phyloP scores from a whole-genome alignment of 2,797 vertebrate species.

The Pangasius larnaudii region DNA sequence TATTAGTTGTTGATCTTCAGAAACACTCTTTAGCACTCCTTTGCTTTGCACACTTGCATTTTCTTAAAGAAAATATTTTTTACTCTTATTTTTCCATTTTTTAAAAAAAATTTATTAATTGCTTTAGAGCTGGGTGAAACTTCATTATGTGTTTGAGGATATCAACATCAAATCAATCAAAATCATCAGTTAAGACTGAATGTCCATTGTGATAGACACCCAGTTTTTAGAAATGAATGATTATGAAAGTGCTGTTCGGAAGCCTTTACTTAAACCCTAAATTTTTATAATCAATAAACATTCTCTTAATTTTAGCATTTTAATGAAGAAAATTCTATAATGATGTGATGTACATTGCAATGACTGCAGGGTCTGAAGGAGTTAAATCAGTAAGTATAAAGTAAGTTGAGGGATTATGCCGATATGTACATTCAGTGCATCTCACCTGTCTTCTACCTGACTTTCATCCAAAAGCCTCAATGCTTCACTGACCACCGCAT shows the following conservation, averaged over 20 bases:
- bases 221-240: neutral
- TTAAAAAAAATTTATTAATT: neutral
- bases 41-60: neutral
- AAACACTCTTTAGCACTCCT: neutral
- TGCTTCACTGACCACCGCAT: slow-evolving; percentile 77
- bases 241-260: neutral
- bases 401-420: neutral
- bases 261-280: neutral
- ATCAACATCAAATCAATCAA: neutral
- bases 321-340: neutral
- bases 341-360: neutral
- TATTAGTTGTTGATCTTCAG: neutral
- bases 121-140: neutral
- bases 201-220: neutral
- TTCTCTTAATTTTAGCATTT: neutral
- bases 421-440: neutral
- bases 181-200: neutral
- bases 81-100: neutral
- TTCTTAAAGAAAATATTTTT: neutral
- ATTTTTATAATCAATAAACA: neutral
- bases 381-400: neutral
- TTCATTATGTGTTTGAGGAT: neutral
- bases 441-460: slow-evolving; percentile 78
- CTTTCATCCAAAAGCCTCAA: slow-evolving; percentile 70
- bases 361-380: too few relatives aligned